Evolutionary conservation across 2,888 invertebrate genomes (phyloP).

Genomic region (Coremacera marginata): DNA sequence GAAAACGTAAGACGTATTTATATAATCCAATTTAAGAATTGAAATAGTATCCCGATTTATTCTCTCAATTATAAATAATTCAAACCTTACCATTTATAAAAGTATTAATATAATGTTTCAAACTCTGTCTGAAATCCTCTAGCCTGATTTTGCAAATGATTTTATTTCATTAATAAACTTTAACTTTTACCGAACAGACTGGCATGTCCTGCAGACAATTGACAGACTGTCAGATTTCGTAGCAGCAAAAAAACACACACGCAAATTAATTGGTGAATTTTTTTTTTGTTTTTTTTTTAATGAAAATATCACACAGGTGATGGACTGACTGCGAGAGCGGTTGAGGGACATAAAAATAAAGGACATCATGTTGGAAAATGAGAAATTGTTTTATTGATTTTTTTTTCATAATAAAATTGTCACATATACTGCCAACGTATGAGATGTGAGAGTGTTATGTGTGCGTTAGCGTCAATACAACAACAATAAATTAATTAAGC

Average conservation of each 20-base stretch:
- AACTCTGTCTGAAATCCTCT: background rate
- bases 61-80: no score
- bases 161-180: background rate
- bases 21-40: no score
- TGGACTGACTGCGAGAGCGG: background rate
- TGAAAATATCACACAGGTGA: constrained; percentile 24
- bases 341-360: constrained; percentile 57
- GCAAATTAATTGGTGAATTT: constrained; percentile 26
- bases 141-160: background rate
- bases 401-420: constrained; percentile 65
- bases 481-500: constrained; percentile 69
- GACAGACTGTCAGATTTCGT: constrained; percentile 38
- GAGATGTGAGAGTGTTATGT: constrained; percentile 22
- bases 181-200: background rate
- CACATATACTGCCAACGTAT: constrained; percentile 49
- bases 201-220: constrained; percentile 9
- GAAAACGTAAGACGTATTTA: no score
- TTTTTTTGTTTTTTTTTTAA: background rate
- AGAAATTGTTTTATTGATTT: constrained; percentile 63
- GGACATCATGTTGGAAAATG: constrained; percentile 58
- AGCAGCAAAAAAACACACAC: background rate
- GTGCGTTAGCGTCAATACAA: constrained; percentile 53
- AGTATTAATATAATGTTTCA: no score
- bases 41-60: no score
- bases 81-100: background rate